Percentiles rank a stretch among this genome's conserved stretches.
phyloP scores from a whole-genome alignment of 92 coral and sea anemone species.

The Meandrina meandrites region DNA sequence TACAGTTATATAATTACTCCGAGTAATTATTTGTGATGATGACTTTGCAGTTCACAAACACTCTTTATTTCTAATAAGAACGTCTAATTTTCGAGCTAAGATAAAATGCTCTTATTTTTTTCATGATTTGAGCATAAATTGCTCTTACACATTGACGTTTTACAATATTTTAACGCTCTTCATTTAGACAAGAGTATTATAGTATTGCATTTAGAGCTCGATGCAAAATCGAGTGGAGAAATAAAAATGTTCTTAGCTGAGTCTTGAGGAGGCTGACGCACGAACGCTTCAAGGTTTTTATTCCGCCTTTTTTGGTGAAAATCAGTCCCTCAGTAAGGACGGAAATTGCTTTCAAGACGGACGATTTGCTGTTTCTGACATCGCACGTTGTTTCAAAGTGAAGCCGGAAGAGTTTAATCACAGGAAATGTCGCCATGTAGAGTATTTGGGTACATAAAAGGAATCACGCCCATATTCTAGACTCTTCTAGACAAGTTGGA shows the following conservation, averaged over 20 bases:
- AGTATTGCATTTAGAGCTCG: too few relatives aligned
- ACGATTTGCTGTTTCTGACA: background rate
- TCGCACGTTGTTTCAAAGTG: background rate
- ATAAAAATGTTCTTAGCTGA: too few relatives aligned
- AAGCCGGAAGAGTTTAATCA: background rate
- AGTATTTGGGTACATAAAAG: background rate
- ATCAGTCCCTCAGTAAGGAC: background rate
- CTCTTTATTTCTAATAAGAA: too few relatives aligned
- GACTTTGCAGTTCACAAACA: background rate
- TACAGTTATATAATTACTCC: background rate
- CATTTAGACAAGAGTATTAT: too few relatives aligned
- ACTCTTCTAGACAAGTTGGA: background rate
- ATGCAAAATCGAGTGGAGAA: too few relatives aligned
- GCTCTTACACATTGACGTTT: too few relatives aligned
- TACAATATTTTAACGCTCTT: too few relatives aligned
- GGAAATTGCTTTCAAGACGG: background rate
- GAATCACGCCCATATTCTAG: background rate
- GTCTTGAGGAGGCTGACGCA: too few relatives aligned
- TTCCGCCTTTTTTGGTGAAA: background rate
- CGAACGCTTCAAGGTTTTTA: background rate
- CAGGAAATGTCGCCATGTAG: constrained; percentile 9
- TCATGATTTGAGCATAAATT: too few relatives aligned
- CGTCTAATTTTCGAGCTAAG: too few relatives aligned
- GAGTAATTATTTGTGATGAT: background rate
- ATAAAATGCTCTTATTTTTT: too few relatives aligned